Evolutionary conservation across 2,888 invertebrate genomes (phyloP), one percentile per base, ranked within the genome.

Genomic region (Sarcophaga rosellei): DNA sequence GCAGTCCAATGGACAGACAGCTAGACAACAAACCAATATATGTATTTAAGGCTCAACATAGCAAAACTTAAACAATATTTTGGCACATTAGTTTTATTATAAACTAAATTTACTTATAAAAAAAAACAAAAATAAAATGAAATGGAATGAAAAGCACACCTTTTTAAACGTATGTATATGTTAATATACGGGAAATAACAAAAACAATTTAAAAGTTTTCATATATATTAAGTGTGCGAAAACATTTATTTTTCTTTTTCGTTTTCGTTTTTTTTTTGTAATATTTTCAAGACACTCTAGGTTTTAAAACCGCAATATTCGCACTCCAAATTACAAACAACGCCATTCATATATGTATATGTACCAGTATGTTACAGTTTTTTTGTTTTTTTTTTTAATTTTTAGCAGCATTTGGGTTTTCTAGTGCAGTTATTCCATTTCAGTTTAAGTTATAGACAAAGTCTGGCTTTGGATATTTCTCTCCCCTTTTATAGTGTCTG

Each of bases 201-300:
- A 61, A 35, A 35, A n/a, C 45, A 68, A 76, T 70, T 75, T 72
- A 73, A 81, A 77, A 75, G 47, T 84, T 84, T 81, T 81, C 20
- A 76, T 76, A 73, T 65, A 53, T 17, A 53, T 81, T 81, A 81
- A 84, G 80, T 81, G 86, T 84, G 84, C 81, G 76, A 86, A 86
- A 86, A 84, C 86, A 86, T 83, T 85, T 70, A 75, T 82, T 77
- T 70, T 75, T 73, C 66, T 74, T 61, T 65, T 70, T 35, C 25
- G 25, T 25, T 35, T 35, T n/a, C n/a, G n/a, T 35, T 0, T 0
- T 35, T 35, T 35, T 35, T 10, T 35, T 23, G 65, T 25, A 65
- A 20, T 53, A 21, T 61, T 35, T 45, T 20, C 17, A 53, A 53
- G 53, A 17, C 53, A 53, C 53, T 53, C 15, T 53, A 21, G 2